Evolutionary conservation across 2,888 invertebrate genomes (phyloP).

Genomic region (Cantharis flavilabris): DNA sequence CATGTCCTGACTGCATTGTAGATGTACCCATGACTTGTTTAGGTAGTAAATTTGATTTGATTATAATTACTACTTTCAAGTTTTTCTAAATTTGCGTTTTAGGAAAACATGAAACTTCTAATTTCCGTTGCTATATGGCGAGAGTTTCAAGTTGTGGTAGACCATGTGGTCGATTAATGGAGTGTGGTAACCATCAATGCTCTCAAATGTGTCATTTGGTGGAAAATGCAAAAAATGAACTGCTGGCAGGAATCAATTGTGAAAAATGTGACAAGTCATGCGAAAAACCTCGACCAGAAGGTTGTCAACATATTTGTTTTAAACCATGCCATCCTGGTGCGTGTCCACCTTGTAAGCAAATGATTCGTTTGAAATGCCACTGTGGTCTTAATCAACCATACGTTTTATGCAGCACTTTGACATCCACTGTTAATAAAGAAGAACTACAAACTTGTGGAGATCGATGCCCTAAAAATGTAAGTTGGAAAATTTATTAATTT

Average conservation of each 20-base stretch:
- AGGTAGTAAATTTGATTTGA: conserved; percentile 40
- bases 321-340: conserved; percentile 72
- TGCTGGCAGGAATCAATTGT: conserved; percentile 59
- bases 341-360: conserved; percentile 76
- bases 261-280: conserved; percentile 66
- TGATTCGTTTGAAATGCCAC: conserved; percentile 76
- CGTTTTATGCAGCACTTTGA: conserved; percentile 73
- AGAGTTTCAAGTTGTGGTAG: conserved; percentile 77
- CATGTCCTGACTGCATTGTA: conserved; percentile 74
- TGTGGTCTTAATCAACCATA: conserved; percentile 79
- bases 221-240: conserved; percentile 53
- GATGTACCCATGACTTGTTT: conserved; percentile 74
- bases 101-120: conserved; percentile 71
- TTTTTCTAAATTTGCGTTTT: conserved; percentile 11
- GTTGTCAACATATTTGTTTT: conserved; percentile 76
- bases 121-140: conserved; percentile 73
- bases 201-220: conserved; percentile 72
- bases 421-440: conserved; percentile 57
- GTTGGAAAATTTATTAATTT: conserved; percentile 36
- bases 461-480: conserved; percentile 82
- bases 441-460: conserved; percentile 70
- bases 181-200: conserved; percentile 82
- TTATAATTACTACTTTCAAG: neutral
- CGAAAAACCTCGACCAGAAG: conserved; percentile 65
- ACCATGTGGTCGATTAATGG: conserved; percentile 71